Base-by-base conservation (phyloP, 2,797 vertebrate genomes). In the Gadopsis bispinosus region DNA sequence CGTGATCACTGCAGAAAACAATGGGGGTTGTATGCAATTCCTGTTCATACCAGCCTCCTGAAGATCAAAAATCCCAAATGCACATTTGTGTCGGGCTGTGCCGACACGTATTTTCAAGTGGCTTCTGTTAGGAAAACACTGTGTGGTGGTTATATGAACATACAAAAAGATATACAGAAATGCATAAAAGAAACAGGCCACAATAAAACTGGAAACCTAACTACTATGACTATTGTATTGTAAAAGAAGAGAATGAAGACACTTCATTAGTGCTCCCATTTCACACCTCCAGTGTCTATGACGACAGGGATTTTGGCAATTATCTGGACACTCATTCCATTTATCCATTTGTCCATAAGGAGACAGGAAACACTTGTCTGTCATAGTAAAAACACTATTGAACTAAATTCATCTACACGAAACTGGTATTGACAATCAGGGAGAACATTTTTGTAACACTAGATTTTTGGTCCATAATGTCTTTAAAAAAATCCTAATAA, bases 1-100 rank as follows among this genome's bases (percentile, higher is more conserved):
- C 87, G 88, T 93, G 91, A 91, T 77, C 35, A 39, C 14, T 45
- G 39, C 58, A 22, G 50, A 72, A 76, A 75, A 48, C 75, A 55
- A 29, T 6, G 37, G 39, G 41, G 62, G 47, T 33, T 77, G 26
- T 60, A 1, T 50, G 54, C 17, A 66, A 65, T 45, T 69, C 22
- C 33, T 50, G 29, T 2, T 73, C 22, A 37, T 41, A 56, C 12
- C n/a, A 12, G 29, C 45, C 11, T 75, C 20, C 19, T 77, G 48
- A 79, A 77, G 66, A 59, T 68, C 47, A 26, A 26, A 22, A 66
- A 76, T 60, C 63, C 22, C 51, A 58, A 65, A 60, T n/a, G 33
- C 35, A 4, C 13, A 33, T 54, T 66, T 77, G 35, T 45, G 41
- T 54, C 56, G 67, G 62, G 6, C 3, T 31, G 11, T 26, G 55